Percentiles rank a stretch among this genome's conserved stretches.
These are phyloP conservation scores for Neosilurus mollespiculum DNA, from an alignment of 2,797 vertebrate genomes.

Conservation along the genomic window DNA sequence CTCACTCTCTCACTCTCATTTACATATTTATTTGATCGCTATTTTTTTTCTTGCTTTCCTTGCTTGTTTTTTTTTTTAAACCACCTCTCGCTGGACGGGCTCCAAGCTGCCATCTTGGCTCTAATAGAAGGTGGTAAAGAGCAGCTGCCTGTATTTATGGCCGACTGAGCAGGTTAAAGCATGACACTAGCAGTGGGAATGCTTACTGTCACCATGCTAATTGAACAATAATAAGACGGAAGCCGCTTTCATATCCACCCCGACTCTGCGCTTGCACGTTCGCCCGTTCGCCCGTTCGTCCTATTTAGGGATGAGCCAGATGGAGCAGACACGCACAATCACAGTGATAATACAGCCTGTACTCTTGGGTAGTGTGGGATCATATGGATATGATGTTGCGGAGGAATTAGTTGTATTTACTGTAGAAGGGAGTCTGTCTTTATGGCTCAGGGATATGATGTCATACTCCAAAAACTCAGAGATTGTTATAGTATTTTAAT, in stretches of 20 bases:
- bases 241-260: slow-evolving; percentile 9
- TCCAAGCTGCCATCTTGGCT: slow-evolving; percentile 40
- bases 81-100: slow-evolving; percentile 30
- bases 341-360: not conserved
- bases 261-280: not conserved
- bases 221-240: slow-evolving; percentile 64
- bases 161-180: slow-evolving; percentile 73
- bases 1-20: not conserved
- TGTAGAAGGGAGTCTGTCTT: not conserved
- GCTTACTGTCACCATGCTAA: slow-evolving; percentile 63
- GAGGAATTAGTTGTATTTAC: not conserved
- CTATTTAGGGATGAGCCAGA: not conserved
- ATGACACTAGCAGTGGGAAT: slow-evolving; percentile 61
- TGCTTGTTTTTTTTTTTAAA: slow-evolving; percentile 12
- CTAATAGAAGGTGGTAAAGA: slow-evolving; percentile 54
- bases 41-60: slow-evolving; percentile 29
- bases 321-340: not conserved
- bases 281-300: not conserved
- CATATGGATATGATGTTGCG: not conserved
- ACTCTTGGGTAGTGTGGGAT: not conserved
- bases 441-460: not conserved
- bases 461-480: not conserved
- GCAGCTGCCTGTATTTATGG: slow-evolving; percentile 71
- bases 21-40: slow-evolving; percentile 7
- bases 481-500: no score